Base-by-base conservation (phyloP, 2,113 vertebrate species). In the Ictalurus furcatus region DNA sequence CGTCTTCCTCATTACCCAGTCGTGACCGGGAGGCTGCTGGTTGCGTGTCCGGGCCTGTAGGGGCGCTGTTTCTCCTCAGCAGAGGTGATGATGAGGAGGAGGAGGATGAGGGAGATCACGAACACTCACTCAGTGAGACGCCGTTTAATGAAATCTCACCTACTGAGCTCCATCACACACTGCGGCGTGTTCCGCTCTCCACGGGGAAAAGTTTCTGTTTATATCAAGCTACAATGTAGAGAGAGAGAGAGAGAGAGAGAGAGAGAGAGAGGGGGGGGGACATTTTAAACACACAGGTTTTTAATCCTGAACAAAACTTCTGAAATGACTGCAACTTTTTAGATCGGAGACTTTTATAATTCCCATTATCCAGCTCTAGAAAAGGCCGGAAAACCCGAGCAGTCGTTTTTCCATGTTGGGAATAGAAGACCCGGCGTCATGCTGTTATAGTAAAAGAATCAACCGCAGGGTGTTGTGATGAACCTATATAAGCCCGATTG, bases 141-240 rank as follows among this genome's bases (percentile, higher is more conserved):
- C 80, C n/a, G 52, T 58, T 76, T 87, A 87, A 90, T 90, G 80
- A 84, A 87, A 65, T 87, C 69, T 84, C 67, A 65, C 89, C 67
- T 56, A 79, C 89, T 84, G 85, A 37, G 85, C 40, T 37, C 16
- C 69, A 85, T 80, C 80, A 58, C 61, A 76, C 83, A 65, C 81
- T 84, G 85, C 69, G 61, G 44, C 59, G n/a, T 89, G 65, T 48
- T 86, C 59, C 73, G 79, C 56, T 21, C 83, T 61, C 83, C 56
- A 16, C 9, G 52, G 83, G 88, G 71, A 79, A 34, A 65, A 25
- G 37, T 85, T 48, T 48, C 6, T 85, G 63, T 85, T 86, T 89
- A 54, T 83, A 83, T 58, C 56, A 30, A 28, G 23, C 52, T 58
- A 30, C 14, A 65, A 40, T 63, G 28, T 76, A 19, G 4, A 2